Evolutionary conservation across 1,140 invertebrate genomes (phyloP).

Genomic region (Zeugodacus cucurbitae): DNA sequence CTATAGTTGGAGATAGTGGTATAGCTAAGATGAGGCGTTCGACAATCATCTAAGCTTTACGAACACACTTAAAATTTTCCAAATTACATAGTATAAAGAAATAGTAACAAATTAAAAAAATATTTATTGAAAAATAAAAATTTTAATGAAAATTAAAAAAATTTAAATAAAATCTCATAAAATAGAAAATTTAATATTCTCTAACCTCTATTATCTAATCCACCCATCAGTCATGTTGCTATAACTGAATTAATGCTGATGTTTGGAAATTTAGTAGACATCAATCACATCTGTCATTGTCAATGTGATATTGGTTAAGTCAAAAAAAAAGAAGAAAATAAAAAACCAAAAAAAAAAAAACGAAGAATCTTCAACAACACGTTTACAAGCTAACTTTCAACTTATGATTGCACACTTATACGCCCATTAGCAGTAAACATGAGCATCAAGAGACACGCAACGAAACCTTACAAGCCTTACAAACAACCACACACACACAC

Average conservation of each 20-base stretch:
- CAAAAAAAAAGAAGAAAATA: background rate
- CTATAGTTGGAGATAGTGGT: no score
- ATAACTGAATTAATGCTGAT: background rate
- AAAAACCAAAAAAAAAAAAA: background rate
- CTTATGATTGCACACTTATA: background rate
- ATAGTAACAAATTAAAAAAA: no score
- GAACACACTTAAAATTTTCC: no score
- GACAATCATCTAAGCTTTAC: no score
- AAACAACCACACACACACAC: background rate
- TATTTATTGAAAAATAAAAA: background rate
- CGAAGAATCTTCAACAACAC: background rate
- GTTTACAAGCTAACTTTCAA: slow-evolving; percentile 5
- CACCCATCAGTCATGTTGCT: background rate
- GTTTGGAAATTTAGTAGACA: background rate
- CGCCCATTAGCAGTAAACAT: background rate
- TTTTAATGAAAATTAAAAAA: background rate
- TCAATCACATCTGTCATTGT: background rate
- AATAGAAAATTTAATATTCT: no score
- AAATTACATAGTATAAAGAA: no score
- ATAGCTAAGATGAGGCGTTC: no score
- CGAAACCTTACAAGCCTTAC: background rate
- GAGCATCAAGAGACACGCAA: background rate
- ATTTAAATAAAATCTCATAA: background rate
- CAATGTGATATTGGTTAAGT: background rate
- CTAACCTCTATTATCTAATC: background rate